Evolutionary conservation across 2,888 invertebrate species (phyloP).

Genomic region (Luperina nickerlii): DNA sequence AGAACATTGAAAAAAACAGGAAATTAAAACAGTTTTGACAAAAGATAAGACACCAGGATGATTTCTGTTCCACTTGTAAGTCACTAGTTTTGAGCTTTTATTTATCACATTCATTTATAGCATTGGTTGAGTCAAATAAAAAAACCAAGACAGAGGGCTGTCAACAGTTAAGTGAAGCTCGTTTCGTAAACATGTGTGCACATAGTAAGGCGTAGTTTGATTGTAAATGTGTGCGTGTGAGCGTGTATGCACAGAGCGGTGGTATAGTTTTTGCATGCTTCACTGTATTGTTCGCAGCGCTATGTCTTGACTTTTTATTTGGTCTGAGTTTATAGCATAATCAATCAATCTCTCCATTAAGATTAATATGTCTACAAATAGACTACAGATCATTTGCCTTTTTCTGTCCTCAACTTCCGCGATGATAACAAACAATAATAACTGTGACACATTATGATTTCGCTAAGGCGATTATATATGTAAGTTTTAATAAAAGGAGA

Average conservation of each 20-base stretch:
- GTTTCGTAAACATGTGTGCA: no score
- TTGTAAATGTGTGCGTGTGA: no score
- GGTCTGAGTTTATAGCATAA: slow-evolving; percentile 11
- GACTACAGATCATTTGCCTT: slow-evolving; percentile 24
- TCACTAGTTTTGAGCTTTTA: slow-evolving; percentile 10
- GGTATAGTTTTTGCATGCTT: no score
- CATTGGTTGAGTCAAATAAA: not conserved
- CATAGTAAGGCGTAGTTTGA: no score
- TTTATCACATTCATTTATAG: slow-evolving; percentile 3
- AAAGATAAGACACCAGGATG: not conserved
- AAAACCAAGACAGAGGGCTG: no score
- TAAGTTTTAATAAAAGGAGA: not conserved
- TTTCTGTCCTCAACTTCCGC: slow-evolving; percentile 29
- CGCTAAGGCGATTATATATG: not conserved
- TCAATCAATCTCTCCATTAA: slow-evolving; percentile 45
- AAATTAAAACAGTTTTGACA: slow-evolving; percentile 28
- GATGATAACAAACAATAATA: not conserved
- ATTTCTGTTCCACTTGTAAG: not conserved
- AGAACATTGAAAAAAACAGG: slow-evolving; percentile 23
- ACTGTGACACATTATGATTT: slow-evolving; percentile 4
- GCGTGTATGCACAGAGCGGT: no score
- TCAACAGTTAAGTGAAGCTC: no score
- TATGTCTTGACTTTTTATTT: no score
- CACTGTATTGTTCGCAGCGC: no score
- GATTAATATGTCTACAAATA: slow-evolving; percentile 23